A percentile compares a stretch with the other conserved stretches of the same genome.
phyloP scores from a whole-genome alignment of 2,888 invertebrate genomes.

The Metalampra italica region DNA sequence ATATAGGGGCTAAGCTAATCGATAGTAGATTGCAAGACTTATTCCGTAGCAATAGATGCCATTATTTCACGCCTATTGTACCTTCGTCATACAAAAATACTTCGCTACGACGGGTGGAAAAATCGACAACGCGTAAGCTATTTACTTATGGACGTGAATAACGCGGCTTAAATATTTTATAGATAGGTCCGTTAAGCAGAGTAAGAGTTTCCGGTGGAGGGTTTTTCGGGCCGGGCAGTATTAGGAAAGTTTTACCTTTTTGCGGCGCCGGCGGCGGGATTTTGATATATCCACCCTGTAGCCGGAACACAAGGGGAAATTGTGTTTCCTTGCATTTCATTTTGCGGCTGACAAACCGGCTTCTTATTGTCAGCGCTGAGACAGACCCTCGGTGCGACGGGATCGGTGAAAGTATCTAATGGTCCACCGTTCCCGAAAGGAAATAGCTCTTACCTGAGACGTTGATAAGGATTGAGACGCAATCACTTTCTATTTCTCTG shows the following conservation, averaged over 20 bases:
- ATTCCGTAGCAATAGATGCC: too few relatives aligned
- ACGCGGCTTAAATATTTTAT: conserved; percentile 47
- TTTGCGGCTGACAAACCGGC: conserved; percentile 33
- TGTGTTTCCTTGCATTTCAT: conserved; percentile 54
- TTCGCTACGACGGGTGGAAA: background rate
- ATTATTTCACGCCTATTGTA: too few relatives aligned
- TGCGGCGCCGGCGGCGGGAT: conserved; percentile 18
- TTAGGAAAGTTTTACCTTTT: conserved; percentile 49
- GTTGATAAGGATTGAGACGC: conserved; percentile 1
- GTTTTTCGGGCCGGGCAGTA: conserved; percentile 21
- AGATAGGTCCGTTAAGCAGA: conserved; percentile 28
- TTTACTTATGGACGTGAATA: conserved; percentile 20
- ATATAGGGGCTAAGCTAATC: too few relatives aligned
- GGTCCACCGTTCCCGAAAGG: conserved; percentile 4
- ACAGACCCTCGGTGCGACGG: conserved; percentile 15
- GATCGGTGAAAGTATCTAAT: conserved; percentile 18
- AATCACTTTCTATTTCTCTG: background rate
- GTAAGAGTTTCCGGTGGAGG: conserved; percentile 23
- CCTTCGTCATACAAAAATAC: too few relatives aligned
- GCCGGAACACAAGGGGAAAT: conserved; percentile 43
- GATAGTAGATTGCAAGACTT: too few relatives aligned
- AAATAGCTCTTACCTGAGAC: background rate
- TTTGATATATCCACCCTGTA: conserved; percentile 19
- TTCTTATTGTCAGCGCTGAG: conserved; percentile 30
- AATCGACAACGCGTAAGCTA: conserved; percentile 22